Conservation (phyloP, 2,888 invertebrate genomes). For the Allacma fusca region DNA sequence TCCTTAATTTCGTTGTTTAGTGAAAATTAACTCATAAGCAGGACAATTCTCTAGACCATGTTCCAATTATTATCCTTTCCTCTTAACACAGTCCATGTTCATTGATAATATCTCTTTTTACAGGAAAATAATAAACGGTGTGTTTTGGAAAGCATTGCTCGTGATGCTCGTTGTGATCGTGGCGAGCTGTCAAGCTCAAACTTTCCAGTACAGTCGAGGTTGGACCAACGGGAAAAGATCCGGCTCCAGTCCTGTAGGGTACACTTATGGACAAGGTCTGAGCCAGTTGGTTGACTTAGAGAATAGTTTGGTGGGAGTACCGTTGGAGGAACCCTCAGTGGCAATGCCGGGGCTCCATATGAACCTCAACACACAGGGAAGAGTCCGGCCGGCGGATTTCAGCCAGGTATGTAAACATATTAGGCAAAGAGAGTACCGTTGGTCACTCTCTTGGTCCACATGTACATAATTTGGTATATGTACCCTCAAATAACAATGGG, state of each 20-base stretch:
- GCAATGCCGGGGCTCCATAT: slow-evolving; percentile 48
- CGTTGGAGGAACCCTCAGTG: slow-evolving; percentile 41
- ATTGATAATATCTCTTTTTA: neutral
- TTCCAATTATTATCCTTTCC: no score
- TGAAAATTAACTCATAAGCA: no score
- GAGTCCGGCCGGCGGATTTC: slow-evolving; percentile 53
- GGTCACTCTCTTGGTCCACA: no score
- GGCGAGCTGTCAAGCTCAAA: slow-evolving; percentile 70
- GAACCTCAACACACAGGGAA: slow-evolving; percentile 53
- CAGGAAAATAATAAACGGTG: neutral
- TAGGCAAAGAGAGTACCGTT: no score
- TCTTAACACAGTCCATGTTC: no score
- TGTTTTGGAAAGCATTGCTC: slow-evolving; percentile 57
- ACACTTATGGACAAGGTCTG: slow-evolving; percentile 17
- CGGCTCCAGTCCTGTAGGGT: slow-evolving; percentile 22
- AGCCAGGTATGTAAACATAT: slow-evolving; percentile 49
- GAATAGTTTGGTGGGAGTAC: slow-evolving; percentile 9
- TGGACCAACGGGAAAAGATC: slow-evolving; percentile 74
- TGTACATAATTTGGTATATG: no score
- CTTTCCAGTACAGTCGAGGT: slow-evolving; percentile 79
- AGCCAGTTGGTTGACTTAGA: slow-evolving; percentile 40
- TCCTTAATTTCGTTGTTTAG: no score
- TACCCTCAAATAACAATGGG: no score
- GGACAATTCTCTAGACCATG: no score
- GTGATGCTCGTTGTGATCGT: slow-evolving; percentile 66